phyloP scores from a whole-genome alignment of 2,113 vertebrate species.

The Epinephelus moara region DNA sequence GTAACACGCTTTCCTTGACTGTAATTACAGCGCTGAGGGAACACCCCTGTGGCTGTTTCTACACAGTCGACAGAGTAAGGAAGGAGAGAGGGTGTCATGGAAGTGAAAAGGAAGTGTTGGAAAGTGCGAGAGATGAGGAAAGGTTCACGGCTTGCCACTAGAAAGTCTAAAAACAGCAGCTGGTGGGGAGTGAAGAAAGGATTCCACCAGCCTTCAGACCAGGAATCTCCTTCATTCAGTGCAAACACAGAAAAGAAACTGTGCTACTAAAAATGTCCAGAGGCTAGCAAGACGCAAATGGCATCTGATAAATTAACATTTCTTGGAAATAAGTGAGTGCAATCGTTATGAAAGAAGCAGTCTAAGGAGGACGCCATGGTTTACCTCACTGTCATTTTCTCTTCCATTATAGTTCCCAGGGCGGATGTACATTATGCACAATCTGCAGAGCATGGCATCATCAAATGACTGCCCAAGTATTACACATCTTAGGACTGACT shows the following conservation, averaged over 20 bases:
- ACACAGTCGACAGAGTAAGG: constrained; percentile 20
- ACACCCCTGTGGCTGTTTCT: constrained; percentile 63
- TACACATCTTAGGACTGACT: not conserved
- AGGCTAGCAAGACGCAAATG: constrained; percentile 33
- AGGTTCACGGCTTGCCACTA: constrained; percentile 48
- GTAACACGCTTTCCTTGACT: constrained; percentile 62
- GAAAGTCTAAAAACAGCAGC: constrained; percentile 63
- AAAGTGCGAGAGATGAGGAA: constrained; percentile 44
- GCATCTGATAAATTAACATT: constrained; percentile 42
- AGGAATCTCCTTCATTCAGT: constrained; percentile 58
- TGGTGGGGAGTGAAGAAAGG: constrained; percentile 38
- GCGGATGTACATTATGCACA: constrained; percentile 18
- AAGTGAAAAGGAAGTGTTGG: constrained; percentile 62
- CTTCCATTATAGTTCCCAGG: constrained; percentile 32
- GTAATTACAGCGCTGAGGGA: constrained; percentile 63
- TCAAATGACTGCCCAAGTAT: constrained; percentile 29
- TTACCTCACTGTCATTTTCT: constrained; percentile 24
- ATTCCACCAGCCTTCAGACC: constrained; percentile 57
- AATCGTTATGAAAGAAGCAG: not conserved
- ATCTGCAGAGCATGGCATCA: constrained; percentile 49
- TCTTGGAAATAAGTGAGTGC: constrained; percentile 35
- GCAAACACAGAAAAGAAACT: constrained; percentile 39
- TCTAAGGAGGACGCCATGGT: constrained; percentile 15
- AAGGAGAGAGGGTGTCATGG: constrained; percentile 35
- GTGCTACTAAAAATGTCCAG: constrained; percentile 48